These are phyloP conservation scores for Petrolisthes manimaculis DNA, from an alignment of 2,888 invertebrate genomes.

Conservation along the genomic window DNA sequence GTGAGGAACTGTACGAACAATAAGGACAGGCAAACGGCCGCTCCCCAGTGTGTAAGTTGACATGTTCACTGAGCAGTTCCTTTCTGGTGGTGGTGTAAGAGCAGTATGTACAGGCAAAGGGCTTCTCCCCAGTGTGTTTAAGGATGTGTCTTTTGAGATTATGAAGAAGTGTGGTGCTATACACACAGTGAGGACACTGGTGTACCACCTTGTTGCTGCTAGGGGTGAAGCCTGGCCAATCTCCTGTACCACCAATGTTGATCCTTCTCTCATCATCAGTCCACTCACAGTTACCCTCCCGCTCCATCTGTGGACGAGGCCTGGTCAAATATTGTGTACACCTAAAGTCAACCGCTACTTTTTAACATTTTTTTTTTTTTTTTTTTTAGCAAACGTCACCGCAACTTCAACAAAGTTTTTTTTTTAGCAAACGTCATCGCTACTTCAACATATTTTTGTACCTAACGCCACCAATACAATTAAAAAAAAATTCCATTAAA, in stretches of 20 bases:
- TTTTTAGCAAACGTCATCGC: no score
- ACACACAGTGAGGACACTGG: constrained; percentile 45
- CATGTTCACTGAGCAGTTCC: constrained; percentile 53
- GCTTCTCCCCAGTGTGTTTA: constrained; percentile 60
- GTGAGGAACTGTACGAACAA: constrained; percentile 52
- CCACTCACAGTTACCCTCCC: constrained; percentile 46
- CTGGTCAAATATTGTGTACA: constrained; percentile 36
- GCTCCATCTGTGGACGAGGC: constrained; percentile 57
- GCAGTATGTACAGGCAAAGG: constrained; percentile 55
- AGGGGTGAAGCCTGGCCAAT: constrained; percentile 18
- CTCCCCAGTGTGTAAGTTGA: constrained; percentile 59
- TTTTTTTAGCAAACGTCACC: no score
- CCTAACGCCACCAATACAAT: no score
- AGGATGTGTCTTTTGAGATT: constrained; percentile 55
- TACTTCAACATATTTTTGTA: no score
- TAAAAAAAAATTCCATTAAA: no score
- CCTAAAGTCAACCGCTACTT: background rate
- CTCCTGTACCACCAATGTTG: background rate
- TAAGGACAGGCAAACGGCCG: constrained; percentile 54
- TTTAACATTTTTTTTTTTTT: no score
- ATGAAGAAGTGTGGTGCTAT: constrained; percentile 38
- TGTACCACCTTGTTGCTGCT: constrained; percentile 28
- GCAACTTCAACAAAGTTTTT: no score
- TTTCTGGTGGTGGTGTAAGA: constrained; percentile 53
- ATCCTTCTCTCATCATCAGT: constrained; percentile 23